A percentile compares a stretch with the other conserved stretches of the same genome.
These are phyloP conservation scores for Athalia rosae DNA, from an alignment of 2,888 invertebrate genomes.

Conservation along the genomic window DNA sequence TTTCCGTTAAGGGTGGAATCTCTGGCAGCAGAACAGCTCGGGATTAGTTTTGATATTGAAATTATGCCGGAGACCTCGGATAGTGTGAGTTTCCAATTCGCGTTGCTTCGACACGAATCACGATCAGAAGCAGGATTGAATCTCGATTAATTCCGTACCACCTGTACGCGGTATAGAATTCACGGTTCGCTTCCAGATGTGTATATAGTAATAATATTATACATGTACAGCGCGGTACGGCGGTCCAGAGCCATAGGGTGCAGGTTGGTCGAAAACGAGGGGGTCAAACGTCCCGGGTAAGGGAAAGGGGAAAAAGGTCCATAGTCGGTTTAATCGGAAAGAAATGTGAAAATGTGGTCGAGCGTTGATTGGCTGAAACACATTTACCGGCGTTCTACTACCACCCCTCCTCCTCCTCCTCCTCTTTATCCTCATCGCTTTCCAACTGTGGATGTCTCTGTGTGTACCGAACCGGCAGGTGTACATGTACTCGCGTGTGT, in stretches of 20 bases:
- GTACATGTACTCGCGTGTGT: too few species aligned
- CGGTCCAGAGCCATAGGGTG: constrained; percentile 36
- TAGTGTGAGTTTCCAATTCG: constrained; percentile 67
- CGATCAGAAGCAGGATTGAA: constrained; percentile 58
- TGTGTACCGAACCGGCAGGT: too few species aligned
- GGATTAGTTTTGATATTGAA: constrained; percentile 66
- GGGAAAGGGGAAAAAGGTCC: constrained; percentile 31
- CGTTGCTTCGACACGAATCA: constrained; percentile 56
- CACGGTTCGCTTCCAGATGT: too few species aligned
- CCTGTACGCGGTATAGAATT: constrained; percentile 34
- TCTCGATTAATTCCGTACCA: constrained; percentile 66
- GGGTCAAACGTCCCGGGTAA: not conserved
- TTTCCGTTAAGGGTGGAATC: constrained; percentile 7
- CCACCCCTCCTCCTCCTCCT: constrained; percentile 46
- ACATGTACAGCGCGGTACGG: constrained; percentile 39
- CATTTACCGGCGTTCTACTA: constrained; percentile 52
- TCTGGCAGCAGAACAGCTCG: constrained; percentile 42
- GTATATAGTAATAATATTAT: too few species aligned
- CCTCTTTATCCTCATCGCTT: too few species aligned
- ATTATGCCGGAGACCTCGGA: constrained; percentile 65
- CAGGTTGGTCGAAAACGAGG: not conserved
- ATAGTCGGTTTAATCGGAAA: constrained; percentile 63
- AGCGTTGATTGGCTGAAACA: constrained; percentile 59
- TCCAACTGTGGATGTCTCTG: too few species aligned
- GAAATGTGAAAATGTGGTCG: constrained; percentile 54